Conservation (phyloP, 1,140 invertebrate species). For the Nasonia giraulti region DNA sequence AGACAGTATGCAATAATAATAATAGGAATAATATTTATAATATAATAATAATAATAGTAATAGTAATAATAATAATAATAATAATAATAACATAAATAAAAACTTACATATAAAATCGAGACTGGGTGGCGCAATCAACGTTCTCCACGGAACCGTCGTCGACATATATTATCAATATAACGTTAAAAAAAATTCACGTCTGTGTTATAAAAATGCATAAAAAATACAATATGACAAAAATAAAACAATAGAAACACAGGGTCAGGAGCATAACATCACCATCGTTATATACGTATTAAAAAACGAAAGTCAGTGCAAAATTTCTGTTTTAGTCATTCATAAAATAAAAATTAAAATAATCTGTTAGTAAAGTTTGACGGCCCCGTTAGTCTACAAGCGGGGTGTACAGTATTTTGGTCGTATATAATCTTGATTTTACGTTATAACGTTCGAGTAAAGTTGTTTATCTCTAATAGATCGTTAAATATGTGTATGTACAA, state of each 20-base stretch:
- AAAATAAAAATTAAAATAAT: slow-evolving; percentile 5
- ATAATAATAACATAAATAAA: slow-evolving; percentile 50
- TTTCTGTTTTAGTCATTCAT: slow-evolving; percentile 17
- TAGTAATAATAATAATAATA: slow-evolving; percentile 48
- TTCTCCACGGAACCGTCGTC: slow-evolving; percentile 47
- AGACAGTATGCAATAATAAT: slow-evolving; percentile 47
- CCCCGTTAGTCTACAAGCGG: slow-evolving; percentile 27
- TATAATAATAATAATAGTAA: slow-evolving; percentile 48
- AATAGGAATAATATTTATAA: slow-evolving; percentile 45
- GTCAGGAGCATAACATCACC: slow-evolving; percentile 25
- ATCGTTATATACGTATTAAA: slow-evolving; percentile 17
- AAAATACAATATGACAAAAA: slow-evolving; percentile 46
- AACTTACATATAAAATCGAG: slow-evolving; percentile 53
- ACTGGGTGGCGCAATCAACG: slow-evolving; percentile 49
- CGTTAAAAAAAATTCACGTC: slow-evolving; percentile 36
- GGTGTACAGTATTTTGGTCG: neutral
- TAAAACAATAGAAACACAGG: slow-evolving; percentile 39
- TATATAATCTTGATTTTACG: neutral
- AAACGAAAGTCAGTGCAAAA: slow-evolving; percentile 38
- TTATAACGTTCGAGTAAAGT: slow-evolving; percentile 2
- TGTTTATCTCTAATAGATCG: slow-evolving; percentile 18
- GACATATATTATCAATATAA: slow-evolving; percentile 39
- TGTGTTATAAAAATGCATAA: slow-evolving; percentile 45
- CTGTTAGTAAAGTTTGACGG: slow-evolving; percentile 20
- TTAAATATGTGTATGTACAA: slow-evolving; percentile 15